Percentiles rank a stretch among this genome's conserved stretches.
Conservation (phyloP, 2,888 invertebrate species). For the Cylloceria caligata region DNA sequence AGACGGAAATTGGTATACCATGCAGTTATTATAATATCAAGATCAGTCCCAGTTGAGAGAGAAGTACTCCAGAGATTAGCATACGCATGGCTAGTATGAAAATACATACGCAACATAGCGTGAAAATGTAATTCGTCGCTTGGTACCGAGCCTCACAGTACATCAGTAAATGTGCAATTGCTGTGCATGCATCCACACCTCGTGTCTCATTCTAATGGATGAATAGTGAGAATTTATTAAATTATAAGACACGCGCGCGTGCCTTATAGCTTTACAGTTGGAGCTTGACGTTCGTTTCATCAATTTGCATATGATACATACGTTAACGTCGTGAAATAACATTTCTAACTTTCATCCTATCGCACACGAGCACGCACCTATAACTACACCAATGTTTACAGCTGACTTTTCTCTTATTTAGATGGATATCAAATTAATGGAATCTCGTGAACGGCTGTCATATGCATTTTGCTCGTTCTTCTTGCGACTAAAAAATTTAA, state of each 20-base stretch:
- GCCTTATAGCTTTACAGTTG: conserved; percentile 8
- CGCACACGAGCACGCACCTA: conserved; percentile 39
- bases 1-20: conserved; percentile 62
- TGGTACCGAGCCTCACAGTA: conserved; percentile 17
- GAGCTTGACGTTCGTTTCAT: conserved; percentile 55
- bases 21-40: conserved; percentile 35
- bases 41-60: neutral
- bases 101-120: conserved; percentile 41
- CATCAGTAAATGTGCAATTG: conserved; percentile 16
- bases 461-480: conserved; percentile 19
- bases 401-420: conserved; percentile 50
- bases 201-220: conserved; percentile 58
- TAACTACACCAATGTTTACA: conserved; percentile 34
- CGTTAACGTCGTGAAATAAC: conserved; percentile 50
- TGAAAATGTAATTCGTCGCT: conserved; percentile 62
- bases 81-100: conserved; percentile 16
- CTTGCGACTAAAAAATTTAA: conserved; percentile 8
- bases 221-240: conserved; percentile 62
- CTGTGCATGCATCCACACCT: conserved; percentile 10
- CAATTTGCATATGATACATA: conserved; percentile 61
- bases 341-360: conserved; percentile 63
- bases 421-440: conserved; percentile 62
- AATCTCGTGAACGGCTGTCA: conserved; percentile 42
- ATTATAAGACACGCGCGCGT: conserved; percentile 45
- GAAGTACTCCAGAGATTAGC: conserved; percentile 44